Conservation (phyloP, 1,140 invertebrate species). For the Tyrophagus putrescentiae region DNA sequence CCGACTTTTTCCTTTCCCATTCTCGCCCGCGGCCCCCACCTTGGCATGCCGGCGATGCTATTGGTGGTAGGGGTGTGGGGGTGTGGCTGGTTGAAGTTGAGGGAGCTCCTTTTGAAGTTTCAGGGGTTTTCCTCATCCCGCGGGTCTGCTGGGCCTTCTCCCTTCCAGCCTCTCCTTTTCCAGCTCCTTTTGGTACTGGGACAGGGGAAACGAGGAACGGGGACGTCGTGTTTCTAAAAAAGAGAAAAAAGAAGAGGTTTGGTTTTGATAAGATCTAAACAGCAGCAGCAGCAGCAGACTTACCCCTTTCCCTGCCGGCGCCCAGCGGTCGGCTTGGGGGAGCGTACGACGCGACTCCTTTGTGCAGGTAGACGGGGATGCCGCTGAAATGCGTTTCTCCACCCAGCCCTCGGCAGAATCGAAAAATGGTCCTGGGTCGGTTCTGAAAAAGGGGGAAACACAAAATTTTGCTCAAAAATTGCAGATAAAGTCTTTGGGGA, state of each 20-base stretch:
- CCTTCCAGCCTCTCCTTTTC: conserved; percentile 36
- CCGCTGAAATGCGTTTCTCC: conserved; percentile 81
- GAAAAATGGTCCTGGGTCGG: conserved; percentile 84
- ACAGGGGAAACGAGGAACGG: conserved; percentile 83
- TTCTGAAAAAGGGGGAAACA: conserved; percentile 41
- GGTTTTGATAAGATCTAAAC: background rate
- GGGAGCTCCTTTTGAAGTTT: too few relatives aligned
- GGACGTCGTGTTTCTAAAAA: conserved; percentile 69
- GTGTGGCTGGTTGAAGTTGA: too few relatives aligned
- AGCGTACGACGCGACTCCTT: conserved; percentile 63
- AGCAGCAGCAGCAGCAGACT: conserved; percentile 27
- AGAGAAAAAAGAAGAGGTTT: conserved; percentile 5
- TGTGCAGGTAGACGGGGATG: conserved; percentile 81
- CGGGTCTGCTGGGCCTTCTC: conserved; percentile 13
- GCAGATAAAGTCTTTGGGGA: too few relatives aligned
- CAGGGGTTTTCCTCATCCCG: background rate
- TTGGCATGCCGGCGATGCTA: conserved; percentile 32
- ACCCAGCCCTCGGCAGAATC: conserved; percentile 97
- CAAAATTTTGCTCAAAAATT: too few relatives aligned
- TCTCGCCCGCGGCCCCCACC: conserved; percentile 53
- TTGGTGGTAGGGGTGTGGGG: too few relatives aligned
- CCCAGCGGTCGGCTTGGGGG: conserved; percentile 77
- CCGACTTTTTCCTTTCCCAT: conserved; percentile 65
- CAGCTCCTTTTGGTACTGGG: conserved; percentile 67
- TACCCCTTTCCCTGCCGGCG: conserved; percentile 69